Percentiles rank a stretch among this genome's conserved stretches.
Evolutionary conservation across 1,140 invertebrate genomes (phyloP).

Genomic region (Drosophila kikkawai): DNA sequence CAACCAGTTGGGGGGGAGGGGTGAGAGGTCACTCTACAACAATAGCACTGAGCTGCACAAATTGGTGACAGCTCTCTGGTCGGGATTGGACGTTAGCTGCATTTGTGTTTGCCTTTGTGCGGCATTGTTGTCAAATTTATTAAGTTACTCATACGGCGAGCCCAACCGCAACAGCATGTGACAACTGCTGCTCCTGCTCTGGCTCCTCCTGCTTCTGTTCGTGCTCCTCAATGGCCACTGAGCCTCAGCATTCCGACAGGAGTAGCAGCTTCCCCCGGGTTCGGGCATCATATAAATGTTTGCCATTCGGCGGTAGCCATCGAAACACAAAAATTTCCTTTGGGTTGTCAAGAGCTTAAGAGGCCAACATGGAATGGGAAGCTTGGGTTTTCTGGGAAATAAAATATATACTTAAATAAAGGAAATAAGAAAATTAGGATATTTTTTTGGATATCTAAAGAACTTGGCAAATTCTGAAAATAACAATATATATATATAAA

Average conservation of each 20-base stretch:
- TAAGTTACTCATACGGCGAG: conserved; percentile 80
- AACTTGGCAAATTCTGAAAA: no score
- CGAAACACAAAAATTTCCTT: conserved; percentile 21
- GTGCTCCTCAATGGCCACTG: neutral
- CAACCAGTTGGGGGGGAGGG: conserved; percentile 1
- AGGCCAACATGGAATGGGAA: neutral
- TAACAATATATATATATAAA: no score
- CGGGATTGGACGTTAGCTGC: conserved; percentile 37
- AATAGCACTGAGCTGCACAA: conserved; percentile 37
- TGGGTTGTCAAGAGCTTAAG: conserved; percentile 22
- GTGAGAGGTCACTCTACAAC: conserved; percentile 15
- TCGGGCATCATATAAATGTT: conserved; percentile 10
- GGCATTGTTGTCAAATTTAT: conserved; percentile 81
- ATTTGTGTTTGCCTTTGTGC: conserved; percentile 72
- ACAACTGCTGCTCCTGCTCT: conserved; percentile 2
- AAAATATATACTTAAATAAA: no score
- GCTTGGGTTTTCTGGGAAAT: neutral
- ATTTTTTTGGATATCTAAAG: neutral
- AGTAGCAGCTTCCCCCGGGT: conserved; percentile 4
- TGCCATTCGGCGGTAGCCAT: conserved; percentile 16
- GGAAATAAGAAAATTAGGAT: neutral
- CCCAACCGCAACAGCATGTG: conserved; percentile 24
- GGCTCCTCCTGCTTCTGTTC: neutral
- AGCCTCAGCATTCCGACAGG: neutral
- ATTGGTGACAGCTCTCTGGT: conserved; percentile 64